Conservation (phyloP, 2,888 invertebrate species). For the Poecilobothrus nobilitatus region DNA sequence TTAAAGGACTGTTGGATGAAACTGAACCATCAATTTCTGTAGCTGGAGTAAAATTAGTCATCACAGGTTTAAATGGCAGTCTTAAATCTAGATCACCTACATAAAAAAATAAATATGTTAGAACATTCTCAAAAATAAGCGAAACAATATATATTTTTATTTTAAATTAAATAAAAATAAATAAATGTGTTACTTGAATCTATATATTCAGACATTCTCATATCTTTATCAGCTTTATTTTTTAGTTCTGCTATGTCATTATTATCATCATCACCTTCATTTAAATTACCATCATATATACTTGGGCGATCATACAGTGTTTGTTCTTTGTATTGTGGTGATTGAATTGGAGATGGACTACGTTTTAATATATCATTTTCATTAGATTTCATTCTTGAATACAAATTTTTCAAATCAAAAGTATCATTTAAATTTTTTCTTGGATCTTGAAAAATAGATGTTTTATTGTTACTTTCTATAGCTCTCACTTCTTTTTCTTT, state of each 20-base stretch:
- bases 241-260: constrained; percentile 16
- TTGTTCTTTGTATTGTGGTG: constrained; percentile 29
- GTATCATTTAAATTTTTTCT: background rate
- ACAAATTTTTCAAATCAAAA: too few relatives aligned
- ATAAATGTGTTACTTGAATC: constrained; percentile 25
- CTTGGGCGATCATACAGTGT: constrained; percentile 32
- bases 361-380: background rate
- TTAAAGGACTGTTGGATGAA: constrained; percentile 65
- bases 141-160: constrained; percentile 16
- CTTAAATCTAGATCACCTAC: constrained; percentile 65
- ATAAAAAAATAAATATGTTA: background rate
- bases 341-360: constrained; percentile 28
- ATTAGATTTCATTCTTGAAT: too few relatives aligned
- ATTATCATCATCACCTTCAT: constrained; percentile 27
- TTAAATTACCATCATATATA: constrained; percentile 36
- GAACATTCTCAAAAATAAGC: background rate
- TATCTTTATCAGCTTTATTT: constrained; percentile 32
- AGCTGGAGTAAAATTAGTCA: constrained; percentile 72
- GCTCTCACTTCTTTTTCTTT: too few relatives aligned
- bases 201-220: constrained; percentile 28
- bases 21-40: constrained; percentile 79
- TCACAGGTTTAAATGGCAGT: constrained; percentile 67
- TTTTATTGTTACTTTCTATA: background rate
- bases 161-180: background rate
- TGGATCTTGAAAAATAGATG: background rate